These are phyloP conservation scores for Latrodectus geometricus DNA, from an alignment of 1,140 invertebrate genomes.

Conservation along the genomic window DNA sequence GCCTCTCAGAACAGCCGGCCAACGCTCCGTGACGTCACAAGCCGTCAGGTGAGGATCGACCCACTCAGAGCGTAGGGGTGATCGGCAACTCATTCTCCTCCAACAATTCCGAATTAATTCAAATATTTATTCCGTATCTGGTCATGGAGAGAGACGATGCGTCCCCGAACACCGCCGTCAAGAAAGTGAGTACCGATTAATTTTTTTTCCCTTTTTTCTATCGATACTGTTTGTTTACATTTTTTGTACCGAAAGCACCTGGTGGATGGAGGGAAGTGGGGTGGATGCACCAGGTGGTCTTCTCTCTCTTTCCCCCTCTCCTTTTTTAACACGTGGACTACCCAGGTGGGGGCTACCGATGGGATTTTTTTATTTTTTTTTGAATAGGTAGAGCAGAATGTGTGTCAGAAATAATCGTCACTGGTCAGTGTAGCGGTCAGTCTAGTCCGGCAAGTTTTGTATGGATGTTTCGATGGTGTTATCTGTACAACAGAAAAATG, in stretches of 20 bases:
- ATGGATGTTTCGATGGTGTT: no score
- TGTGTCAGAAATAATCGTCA: slow-evolving; percentile 10
- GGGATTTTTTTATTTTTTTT: no score
- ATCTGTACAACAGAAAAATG: no score
- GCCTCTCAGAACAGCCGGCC: slow-evolving; percentile 13
- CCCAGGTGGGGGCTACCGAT: neutral
- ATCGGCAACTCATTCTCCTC: neutral
- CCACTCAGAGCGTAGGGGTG: slow-evolving; percentile 43
- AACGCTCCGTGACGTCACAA: slow-evolving; percentile 51
- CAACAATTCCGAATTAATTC: neutral
- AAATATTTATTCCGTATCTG: neutral
- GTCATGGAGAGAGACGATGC: slow-evolving; percentile 39
- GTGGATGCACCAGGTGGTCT: slow-evolving; percentile 17
- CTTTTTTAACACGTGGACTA: slow-evolving; percentile 31
- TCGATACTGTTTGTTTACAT: slow-evolving; percentile 12
- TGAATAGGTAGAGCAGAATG: neutral
- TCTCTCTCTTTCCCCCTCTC: no score
- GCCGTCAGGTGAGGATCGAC: slow-evolving; percentile 41
- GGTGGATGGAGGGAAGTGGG: neutral
- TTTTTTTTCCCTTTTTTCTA: neutral
- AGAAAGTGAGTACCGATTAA: slow-evolving; percentile 19
- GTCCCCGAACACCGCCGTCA: slow-evolving; percentile 22
- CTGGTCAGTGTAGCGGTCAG: neutral
- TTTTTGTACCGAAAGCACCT: neutral
- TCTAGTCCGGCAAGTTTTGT: neutral